Base-by-base conservation (phyloP, 2,888 invertebrate species). In the Limenitis camilla region DNA sequence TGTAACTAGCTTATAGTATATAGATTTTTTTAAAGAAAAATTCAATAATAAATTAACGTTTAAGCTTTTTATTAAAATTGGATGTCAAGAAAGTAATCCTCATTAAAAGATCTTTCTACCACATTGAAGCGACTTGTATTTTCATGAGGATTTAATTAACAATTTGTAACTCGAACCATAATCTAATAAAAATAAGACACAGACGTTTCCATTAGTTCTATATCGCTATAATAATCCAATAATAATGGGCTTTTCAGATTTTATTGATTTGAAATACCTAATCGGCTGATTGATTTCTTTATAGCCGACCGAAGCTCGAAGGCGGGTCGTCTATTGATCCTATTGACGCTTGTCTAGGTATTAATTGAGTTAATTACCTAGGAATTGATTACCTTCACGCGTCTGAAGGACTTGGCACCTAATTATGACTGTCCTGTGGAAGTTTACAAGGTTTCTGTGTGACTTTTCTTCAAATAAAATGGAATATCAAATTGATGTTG, bases 181-280 rank as follows among this genome's bases (percentile, higher is more conserved):
- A 27, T 40, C 19, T 9, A 3, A 28, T 2, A 0, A 6, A 1
- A 9, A 10, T 36, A 4, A 10, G 10, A 36, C 9, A 36, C 9
- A 57, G 10, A 19, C 72, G 43, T 64, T 61, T 81, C 78, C 60
- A 78, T 76, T 8, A 29, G 5, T 38, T 61, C 35, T 69, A 71
- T 38, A 64, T 69, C 69, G 52, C 45, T 60, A 63, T 67, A 64
- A 68, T 72, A 62, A 66, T 67, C 72, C 57, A 61, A 61, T 59
- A 63, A 78, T 75, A 78, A 79, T 71, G 67, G 76, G 75, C 72
- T 78, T 83, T 82, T 78, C 74, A 76, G 76, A 79, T 84, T 86
- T 86, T 86, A 87, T 86, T 85, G 85, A 86, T 85, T 86, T 78
- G 84, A 81, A 84, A 86, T 85, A 86, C 76, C 82, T 84, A 85